Conservation (phyloP, 1,140 invertebrate genomes). For the Cyphomyrmex costatus region DNA sequence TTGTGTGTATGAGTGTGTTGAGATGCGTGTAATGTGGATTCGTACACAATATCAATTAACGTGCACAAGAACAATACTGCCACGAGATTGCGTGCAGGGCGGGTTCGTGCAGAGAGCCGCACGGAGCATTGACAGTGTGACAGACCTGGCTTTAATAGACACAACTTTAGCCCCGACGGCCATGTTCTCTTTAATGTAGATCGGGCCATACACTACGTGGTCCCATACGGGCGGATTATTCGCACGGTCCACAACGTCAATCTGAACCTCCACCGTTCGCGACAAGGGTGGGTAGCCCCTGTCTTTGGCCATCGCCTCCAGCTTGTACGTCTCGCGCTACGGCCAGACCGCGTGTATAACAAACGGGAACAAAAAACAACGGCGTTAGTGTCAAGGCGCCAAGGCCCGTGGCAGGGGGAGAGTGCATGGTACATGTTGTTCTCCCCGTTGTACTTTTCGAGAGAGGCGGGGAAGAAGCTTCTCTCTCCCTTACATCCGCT, state of each 20-base stretch:
- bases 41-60: slow-evolving; percentile 87
- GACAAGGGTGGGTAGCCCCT: slow-evolving; percentile 97
- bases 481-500: slow-evolving; percentile 17
- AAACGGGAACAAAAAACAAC: slow-evolving; percentile 90
- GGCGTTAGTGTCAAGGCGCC: slow-evolving; percentile 72
- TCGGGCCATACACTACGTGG: slow-evolving; percentile 97
- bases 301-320: slow-evolving; percentile 98
- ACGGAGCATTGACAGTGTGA: slow-evolving; percentile 87
- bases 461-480: slow-evolving; percentile 11
- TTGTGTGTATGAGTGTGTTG: slow-evolving; percentile 36
- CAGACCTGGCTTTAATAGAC: slow-evolving; percentile 98
- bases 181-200: slow-evolving; percentile 98
- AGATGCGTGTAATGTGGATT: slow-evolving; percentile 73
- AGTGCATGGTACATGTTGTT: slow-evolving; percentile 49
- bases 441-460: slow-evolving; percentile 18
- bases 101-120: slow-evolving; percentile 78
- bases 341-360: slow-evolving; percentile 83
- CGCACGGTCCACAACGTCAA: slow-evolving; percentile 98
- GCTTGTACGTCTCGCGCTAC: slow-evolving; percentile 98
- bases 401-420: slow-evolving; percentile 71
- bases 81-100: slow-evolving; percentile 86
- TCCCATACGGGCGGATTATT: slow-evolving; percentile 99
- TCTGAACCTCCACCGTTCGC: slow-evolving; percentile 97
- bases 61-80: slow-evolving; percentile 87
- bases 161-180: slow-evolving; percentile 98